Percentiles rank a stretch among this genome's conserved stretches.
Conservation (phyloP, 2,888 invertebrate genomes). For the Leuctra nigra region DNA sequence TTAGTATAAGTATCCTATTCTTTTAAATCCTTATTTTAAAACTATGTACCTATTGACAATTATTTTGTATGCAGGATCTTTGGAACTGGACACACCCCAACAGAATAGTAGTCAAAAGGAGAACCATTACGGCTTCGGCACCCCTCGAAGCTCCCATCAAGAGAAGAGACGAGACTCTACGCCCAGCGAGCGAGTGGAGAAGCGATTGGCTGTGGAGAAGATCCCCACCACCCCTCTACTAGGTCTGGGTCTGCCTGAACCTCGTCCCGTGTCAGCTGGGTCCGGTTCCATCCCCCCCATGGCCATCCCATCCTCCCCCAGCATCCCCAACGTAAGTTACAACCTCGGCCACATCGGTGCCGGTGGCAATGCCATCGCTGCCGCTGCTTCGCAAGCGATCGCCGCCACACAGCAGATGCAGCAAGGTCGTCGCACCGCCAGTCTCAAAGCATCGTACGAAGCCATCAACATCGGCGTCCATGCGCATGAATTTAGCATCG, state of each 20-base stretch:
- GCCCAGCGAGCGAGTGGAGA: conserved; percentile 46
- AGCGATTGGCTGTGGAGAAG: conserved; percentile 40
- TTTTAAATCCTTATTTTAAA: too few species aligned
- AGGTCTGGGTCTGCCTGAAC: conserved; percentile 30
- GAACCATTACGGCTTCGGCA: conserved; percentile 55
- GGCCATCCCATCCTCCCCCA: conserved; percentile 26
- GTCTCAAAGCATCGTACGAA: conserved; percentile 92
- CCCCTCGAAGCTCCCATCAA: conserved; percentile 23
- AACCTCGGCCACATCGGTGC: conserved; percentile 78
- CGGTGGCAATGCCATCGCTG: conserved; percentile 81
- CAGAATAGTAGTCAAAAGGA: conserved; percentile 71
- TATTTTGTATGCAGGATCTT: too few species aligned
- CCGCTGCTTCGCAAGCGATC: conserved; percentile 92
- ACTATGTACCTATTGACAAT: too few species aligned
- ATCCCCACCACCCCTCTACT: conserved; percentile 34
- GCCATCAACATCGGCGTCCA: conserved; percentile 55
- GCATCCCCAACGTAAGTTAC: conserved; percentile 49
- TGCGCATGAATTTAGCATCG: conserved; percentile 59
- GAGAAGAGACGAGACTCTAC: conserved; percentile 73
- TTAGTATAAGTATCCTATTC: background rate
- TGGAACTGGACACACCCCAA: conserved; percentile 73
- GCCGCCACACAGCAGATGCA: conserved; percentile 84
- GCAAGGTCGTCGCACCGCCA: conserved; percentile 73
- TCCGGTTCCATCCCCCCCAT: conserved; percentile 23
- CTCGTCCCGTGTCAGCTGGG: conserved; percentile 27